phyloP scores from a whole-genome alignment of 2,888 invertebrate genomes.

The Xestia ashworthii region DNA sequence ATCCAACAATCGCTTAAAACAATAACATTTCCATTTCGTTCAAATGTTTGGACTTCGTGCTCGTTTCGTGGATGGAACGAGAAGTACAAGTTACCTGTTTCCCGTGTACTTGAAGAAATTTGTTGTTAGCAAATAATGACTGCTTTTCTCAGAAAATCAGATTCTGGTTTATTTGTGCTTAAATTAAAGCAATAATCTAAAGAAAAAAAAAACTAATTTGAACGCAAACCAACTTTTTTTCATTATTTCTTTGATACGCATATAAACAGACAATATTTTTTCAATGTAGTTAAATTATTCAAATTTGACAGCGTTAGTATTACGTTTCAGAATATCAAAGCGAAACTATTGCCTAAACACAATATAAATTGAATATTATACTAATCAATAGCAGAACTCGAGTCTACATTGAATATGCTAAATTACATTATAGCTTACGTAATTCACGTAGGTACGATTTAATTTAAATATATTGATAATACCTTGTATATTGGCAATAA shows the following conservation, averaged over 20 bases:
- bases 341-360: neutral
- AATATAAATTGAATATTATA: constrained; percentile 34
- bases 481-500: neutral
- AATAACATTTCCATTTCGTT: constrained; percentile 64
- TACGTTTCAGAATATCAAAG: neutral
- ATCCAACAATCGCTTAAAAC: constrained; percentile 56
- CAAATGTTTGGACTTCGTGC: constrained; percentile 47
- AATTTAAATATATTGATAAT: constrained; percentile 18
- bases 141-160: constrained; percentile 2
- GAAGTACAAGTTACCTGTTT: constrained; percentile 21
- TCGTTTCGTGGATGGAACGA: constrained; percentile 40
- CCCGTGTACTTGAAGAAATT: constrained; percentile 20
- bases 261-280: too few relatives aligned
- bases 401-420: constrained; percentile 34
- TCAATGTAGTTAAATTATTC: neutral
- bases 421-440: constrained; percentile 29
- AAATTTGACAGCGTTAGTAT: neutral
- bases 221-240: neutral
- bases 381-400: constrained; percentile 24
- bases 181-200: neutral
- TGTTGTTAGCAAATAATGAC: constrained; percentile 9
- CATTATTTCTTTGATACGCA: too few relatives aligned
- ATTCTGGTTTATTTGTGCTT: constrained; percentile 1
- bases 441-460: neutral
- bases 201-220: neutral